Percentiles rank a stretch among this genome's conserved stretches.
These are phyloP conservation scores for Trogon melanurus DNA, from an alignment of 2,113 vertebrate genomes.

Conservation along the genomic window DNA sequence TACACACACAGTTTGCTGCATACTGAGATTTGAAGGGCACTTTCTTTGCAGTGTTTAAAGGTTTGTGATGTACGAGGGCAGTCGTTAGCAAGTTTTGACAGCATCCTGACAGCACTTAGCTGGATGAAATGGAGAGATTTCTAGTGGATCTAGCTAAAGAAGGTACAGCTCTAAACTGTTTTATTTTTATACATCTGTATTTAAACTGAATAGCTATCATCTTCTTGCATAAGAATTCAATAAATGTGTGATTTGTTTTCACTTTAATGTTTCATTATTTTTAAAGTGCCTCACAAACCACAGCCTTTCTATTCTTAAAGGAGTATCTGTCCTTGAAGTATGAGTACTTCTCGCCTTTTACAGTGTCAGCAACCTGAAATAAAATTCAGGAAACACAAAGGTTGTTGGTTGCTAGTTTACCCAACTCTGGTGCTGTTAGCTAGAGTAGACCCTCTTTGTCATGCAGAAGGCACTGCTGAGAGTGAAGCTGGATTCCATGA, in stretches of 20 bases:
- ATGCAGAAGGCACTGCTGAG: neutral
- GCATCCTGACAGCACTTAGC: neutral
- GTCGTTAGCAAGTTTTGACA: neutral
- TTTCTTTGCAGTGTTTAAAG: neutral
- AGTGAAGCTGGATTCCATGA: neutral
- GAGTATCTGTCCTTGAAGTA: neutral
- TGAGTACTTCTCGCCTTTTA: neutral
- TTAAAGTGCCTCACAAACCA: neutral
- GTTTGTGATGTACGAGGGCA: neutral
- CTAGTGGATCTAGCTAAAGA: neutral
- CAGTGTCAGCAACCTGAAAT: neutral
- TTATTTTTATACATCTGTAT: neutral
- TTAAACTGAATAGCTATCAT: neutral
- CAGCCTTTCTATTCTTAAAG: neutral
- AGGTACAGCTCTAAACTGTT: neutral
- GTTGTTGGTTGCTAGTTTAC: neutral
- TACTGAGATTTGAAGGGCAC: neutral
- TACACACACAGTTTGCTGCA: neutral
- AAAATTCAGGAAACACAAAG: neutral
- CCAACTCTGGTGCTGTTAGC: neutral
- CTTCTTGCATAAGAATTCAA: neutral
- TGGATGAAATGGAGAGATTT: neutral
- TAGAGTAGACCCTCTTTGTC: neutral
- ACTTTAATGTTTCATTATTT: neutral
- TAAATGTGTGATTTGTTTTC: neutral